phyloP scores from a whole-genome alignment of 2,888 invertebrate genomes.

The Perizoma affinitatum region DNA sequence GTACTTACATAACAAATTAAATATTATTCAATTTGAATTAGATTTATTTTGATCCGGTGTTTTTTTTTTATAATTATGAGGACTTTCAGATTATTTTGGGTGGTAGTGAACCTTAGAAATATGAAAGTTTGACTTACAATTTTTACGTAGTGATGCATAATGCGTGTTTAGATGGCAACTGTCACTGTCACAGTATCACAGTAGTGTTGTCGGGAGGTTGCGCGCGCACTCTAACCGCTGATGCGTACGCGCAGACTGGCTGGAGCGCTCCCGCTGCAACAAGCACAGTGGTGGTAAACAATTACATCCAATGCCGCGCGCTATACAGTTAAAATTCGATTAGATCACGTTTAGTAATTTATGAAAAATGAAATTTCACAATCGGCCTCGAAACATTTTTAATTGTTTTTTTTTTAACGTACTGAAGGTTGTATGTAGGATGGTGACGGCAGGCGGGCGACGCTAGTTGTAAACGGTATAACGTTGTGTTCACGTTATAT shows the following conservation, averaged over 20 bases:
- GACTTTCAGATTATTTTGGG: no score
- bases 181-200: conserved; percentile 72
- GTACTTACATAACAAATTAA: no score
- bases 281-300: conserved; percentile 70
- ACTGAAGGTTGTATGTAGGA: conserved; percentile 59
- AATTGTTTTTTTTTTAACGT: conserved; percentile 63
- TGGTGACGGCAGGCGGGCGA: conserved; percentile 72
- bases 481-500: conserved; percentile 73
- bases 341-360: conserved; percentile 57
- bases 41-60: no score
- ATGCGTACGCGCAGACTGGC: conserved; percentile 67
- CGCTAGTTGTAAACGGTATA: conserved; percentile 70
- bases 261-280: conserved; percentile 68
- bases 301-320: conserved; percentile 58
- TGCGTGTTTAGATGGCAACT: conserved; percentile 43
- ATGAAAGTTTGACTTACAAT: conserved; percentile 65
- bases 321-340: conserved; percentile 41
- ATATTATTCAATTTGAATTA: no score
- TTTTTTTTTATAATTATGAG: no score
- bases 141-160: conserved; percentile 72
- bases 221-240: conserved; percentile 61
- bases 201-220: conserved; percentile 46
- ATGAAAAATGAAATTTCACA: conserved; percentile 47
- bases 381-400: conserved; percentile 43
- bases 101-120: background rate